Evolutionary conservation across 2,797 vertebrate species (phyloP).

Genomic region (Cheirogaleus major): DNA sequence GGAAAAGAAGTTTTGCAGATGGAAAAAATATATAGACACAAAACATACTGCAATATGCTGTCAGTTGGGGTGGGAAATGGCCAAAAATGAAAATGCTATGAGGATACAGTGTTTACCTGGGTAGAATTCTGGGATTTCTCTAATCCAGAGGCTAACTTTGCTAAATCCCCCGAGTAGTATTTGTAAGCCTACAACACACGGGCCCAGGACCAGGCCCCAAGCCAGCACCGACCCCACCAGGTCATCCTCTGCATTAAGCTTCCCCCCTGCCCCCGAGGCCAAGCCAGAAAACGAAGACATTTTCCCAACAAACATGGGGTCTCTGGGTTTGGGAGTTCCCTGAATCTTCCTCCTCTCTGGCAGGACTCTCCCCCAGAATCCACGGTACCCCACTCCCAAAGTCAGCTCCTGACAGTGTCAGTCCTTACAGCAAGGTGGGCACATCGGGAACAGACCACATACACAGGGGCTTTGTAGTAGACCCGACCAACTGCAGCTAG

Average conservation of each 20-base stretch:
- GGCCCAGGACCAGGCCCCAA: background rate
- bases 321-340: background rate
- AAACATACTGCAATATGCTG: accelerated
- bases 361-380: background rate
- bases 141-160: background rate
- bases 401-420: accelerated
- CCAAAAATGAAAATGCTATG: background rate
- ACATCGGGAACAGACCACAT: accelerated
- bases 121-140: background rate
- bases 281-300: too few species aligned
- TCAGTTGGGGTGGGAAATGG: background rate
- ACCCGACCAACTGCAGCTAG: too few species aligned
- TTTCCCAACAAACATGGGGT: background rate
- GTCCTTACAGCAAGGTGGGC: background rate
- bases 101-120: too few species aligned
- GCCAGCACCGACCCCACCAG: background rate
- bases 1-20: background rate
- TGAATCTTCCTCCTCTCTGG: background rate
- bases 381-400: too few species aligned
- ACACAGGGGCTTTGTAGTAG: background rate
- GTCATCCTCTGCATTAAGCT: too few species aligned
- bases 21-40: background rate
- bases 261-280: too few species aligned
- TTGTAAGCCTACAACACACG: accelerated
- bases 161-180: background rate